Conservation (phyloP, 2,888 invertebrate genomes). For the Seladonia tumulorum region DNA sequence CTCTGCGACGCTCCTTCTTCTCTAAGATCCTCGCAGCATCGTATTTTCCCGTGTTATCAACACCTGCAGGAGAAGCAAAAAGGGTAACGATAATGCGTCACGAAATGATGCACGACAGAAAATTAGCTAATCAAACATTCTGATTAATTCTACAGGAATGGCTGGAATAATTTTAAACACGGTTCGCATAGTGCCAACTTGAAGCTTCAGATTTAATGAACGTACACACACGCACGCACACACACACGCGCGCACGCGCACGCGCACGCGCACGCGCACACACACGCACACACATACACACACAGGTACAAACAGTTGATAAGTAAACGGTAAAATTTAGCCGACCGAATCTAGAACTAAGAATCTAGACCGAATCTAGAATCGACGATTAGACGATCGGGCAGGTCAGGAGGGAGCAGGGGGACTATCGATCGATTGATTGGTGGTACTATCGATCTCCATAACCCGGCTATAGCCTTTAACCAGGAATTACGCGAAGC, state of each 20-base stretch:
- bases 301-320: constrained; percentile 16
- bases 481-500: neutral
- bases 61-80: constrained; percentile 61
- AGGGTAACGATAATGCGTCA: constrained; percentile 34
- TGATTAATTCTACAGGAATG: neutral
- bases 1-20: constrained; percentile 63
- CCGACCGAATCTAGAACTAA: neutral
- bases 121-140: neutral
- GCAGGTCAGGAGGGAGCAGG: too few species aligned
- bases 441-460: too few species aligned
- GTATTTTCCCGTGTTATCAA: constrained; percentile 64
- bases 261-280: too few species aligned
- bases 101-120: too few species aligned
- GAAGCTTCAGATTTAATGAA: constrained; percentile 30
- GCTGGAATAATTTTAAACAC: neutral
- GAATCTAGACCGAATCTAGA: too few species aligned
- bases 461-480: neutral
- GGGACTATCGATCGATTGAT: too few species aligned
- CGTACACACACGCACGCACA: neutral
- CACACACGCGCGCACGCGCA: neutral
- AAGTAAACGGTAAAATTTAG: neutral
- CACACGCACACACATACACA: too few species aligned
- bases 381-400: too few species aligned
- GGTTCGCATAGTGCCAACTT: neutral
- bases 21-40: constrained; percentile 72